Evolutionary conservation across 2,888 invertebrate genomes (phyloP).

Genomic region (Acanthacorydalis orientalis): DNA sequence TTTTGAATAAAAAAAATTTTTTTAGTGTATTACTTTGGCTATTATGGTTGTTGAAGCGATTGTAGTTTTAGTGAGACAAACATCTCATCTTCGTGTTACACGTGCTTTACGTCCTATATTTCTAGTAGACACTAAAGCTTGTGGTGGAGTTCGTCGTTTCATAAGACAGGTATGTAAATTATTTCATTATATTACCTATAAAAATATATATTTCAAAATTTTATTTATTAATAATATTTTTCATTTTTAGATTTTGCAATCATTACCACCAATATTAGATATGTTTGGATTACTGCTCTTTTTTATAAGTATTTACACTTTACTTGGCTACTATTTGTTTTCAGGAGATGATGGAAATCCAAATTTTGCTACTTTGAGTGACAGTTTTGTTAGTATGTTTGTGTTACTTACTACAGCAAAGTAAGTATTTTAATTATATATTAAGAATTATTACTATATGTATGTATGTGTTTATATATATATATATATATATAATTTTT

Average conservation of each 20-base stretch:
- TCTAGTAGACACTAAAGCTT: conserved; percentile 69
- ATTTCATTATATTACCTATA: too few species aligned
- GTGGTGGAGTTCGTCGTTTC: conserved; percentile 59
- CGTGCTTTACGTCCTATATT: conserved; percentile 76
- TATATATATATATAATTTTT: too few species aligned
- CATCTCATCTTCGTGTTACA: conserved; percentile 75
- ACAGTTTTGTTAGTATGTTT: conserved; percentile 77
- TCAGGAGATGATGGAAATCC: conserved; percentile 52
- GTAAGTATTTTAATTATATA: conserved; percentile 34
- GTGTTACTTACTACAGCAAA: conserved; percentile 82
- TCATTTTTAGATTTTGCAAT: conserved; percentile 45
- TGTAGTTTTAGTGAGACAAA: conserved; percentile 61
- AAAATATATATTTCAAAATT: too few species aligned
- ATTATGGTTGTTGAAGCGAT: conserved; percentile 75
- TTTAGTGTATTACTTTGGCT: conserved; percentile 51
- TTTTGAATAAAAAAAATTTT: conserved; percentile 11
- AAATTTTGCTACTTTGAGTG: conserved; percentile 61
- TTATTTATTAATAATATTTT: neutral
- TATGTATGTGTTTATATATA: neutral
- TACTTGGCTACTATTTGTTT: conserved; percentile 70
- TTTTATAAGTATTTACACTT: conserved; percentile 67
- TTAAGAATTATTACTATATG: neutral
- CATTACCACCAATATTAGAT: conserved; percentile 72
- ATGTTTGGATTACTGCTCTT: conserved; percentile 73
- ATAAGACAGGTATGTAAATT: conserved; percentile 37